Percentiles rank a stretch among this genome's conserved stretches.
Evolutionary conservation across 1,140 invertebrate genomes (phyloP).

Genomic region (Oedothorax gibbosus): DNA sequence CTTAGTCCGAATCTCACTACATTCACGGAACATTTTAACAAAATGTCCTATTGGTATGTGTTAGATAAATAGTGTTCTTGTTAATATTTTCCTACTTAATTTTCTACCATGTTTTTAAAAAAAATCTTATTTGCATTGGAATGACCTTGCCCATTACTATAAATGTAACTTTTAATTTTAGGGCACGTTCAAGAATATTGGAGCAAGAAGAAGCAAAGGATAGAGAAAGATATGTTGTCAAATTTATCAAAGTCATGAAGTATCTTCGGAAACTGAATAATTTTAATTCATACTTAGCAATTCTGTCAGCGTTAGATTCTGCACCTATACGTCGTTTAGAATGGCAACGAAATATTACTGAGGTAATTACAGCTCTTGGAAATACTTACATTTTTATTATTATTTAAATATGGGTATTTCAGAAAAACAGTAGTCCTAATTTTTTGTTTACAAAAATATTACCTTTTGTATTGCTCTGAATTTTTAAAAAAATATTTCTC

Average conservation of each 20-base stretch:
- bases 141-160: not conserved
- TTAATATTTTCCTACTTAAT: not conserved
- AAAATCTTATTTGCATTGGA: not conserved
- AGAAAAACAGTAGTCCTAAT: too few species aligned
- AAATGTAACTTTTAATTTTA: conserved; percentile 65
- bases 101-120: conserved; percentile 10
- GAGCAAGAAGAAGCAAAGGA: conserved; percentile 88
- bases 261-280: conserved; percentile 96
- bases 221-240: conserved; percentile 93
- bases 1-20: conserved; percentile 94
- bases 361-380: conserved; percentile 68
- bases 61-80: not conserved
- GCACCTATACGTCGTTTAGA: conserved; percentile 94
- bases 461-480: too few species aligned
- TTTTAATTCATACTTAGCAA: conserved; percentile 97
- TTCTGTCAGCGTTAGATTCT: conserved; percentile 96
- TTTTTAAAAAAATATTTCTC: too few species aligned
- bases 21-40: conserved; percentile 99
- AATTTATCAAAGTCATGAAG: conserved; percentile 99
- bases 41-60: conserved; percentile 94
- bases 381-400: conserved; percentile 9
- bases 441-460: too few species aligned
- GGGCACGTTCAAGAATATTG: conserved; percentile 83
- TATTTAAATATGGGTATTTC: not conserved
- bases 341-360: conserved; percentile 91